Conservation (phyloP, 2,797 vertebrate genomes). For the Anguilla pacifica region DNA sequence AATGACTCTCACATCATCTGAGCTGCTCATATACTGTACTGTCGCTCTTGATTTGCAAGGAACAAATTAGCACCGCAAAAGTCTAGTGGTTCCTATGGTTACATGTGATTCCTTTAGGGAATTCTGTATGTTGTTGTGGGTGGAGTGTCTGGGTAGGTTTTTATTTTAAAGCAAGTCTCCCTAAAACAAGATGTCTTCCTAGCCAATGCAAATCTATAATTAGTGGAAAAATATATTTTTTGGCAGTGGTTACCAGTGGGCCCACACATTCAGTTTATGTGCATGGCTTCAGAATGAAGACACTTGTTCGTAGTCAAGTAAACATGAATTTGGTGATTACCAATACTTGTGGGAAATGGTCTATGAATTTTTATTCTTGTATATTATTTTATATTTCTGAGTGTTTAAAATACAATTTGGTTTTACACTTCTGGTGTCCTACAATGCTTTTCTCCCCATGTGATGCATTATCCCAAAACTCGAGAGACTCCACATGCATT, state of each 20-base stretch:
- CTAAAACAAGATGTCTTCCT: neutral
- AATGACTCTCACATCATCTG: neutral
- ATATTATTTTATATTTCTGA: constrained; percentile 29
- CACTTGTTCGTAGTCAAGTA: neutral
- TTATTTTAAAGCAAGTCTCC: neutral
- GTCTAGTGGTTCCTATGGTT: neutral
- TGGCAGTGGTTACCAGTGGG: neutral
- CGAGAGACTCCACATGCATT: constrained; percentile 64
- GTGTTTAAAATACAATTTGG: constrained; percentile 19
- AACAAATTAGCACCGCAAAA: neutral
- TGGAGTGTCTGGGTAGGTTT: neutral
- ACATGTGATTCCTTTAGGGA: neutral
- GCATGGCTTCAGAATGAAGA: neutral
- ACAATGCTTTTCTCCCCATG: constrained; percentile 48
- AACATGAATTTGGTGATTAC: neutral
- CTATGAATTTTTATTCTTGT: no score
- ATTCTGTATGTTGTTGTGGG: neutral
- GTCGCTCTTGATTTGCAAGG: neutral
- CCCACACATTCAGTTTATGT: neutral
- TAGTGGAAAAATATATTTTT: neutral
- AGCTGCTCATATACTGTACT: neutral
- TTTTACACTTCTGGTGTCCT: constrained; percentile 36
- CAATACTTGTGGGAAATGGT: constrained; percentile 29
- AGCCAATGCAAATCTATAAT: neutral
- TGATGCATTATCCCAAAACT: constrained; percentile 61